Evolutionary conservation across 2,888 invertebrate genomes (phyloP), one percentile per base, ranked within the genome.

Genomic region (Drosophila putrida): DNA sequence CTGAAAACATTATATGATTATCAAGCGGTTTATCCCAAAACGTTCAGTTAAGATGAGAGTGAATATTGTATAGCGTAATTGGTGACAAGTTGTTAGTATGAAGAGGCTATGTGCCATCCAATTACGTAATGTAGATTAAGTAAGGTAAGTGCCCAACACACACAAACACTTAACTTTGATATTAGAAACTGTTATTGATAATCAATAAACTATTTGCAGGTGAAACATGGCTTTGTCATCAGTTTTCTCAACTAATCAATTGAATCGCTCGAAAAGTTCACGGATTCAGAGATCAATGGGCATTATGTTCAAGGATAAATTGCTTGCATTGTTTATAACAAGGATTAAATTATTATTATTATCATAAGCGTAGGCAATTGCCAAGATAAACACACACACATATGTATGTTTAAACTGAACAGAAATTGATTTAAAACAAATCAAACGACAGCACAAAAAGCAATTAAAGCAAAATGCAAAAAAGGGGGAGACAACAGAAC

Each of bases 81-180:
- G 97, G 97, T 97, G 96, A 97, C 96, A 96, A 93, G 97, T 97
- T 51, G 95, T 97, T 80, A 96, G 96, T 93, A 95, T 94, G 91
- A 25, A 20, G 2, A n/a, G n/a, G n/a, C n/a, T n/a, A n/a, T 90
- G 96, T 97, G 79, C 97, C 97, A 68, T 97, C 96, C 54, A 97
- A 97, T 94, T 97, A 97, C 93, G 96, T 97, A 62, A 95, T 95
- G 84, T 94, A 95, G 86, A 94, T 96, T 85, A 96, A 96, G 94
- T 85, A 96, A 96, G 94, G 97, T 96, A 91, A 64, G 75, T 58
- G 44, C 2, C 20, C 3, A 20, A 20, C 20, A 6, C 25, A 35
- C 33, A 35, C 1, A 15, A 4, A 41, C 2, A 11, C 20, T 36
- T 4, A 4, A 11, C n/a, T 4, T 4, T 13, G 8, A 8, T 38